Conservation (phyloP, 2,113 vertebrate genomes). For the Erythrolamprus reginae region DNA sequence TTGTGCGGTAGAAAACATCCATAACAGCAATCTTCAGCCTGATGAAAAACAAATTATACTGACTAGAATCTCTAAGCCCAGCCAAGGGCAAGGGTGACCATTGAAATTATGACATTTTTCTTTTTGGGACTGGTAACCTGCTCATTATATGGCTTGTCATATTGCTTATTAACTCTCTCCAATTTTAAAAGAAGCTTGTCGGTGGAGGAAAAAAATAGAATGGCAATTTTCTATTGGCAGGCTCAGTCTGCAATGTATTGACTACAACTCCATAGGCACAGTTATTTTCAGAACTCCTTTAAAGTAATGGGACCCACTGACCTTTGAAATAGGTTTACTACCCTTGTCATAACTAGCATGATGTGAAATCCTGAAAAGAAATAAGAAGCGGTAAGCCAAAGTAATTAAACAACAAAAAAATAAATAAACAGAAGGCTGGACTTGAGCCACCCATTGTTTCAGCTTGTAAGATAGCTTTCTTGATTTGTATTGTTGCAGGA, state of each 20-base stretch:
- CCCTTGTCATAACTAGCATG: not conserved
- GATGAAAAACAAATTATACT: not conserved
- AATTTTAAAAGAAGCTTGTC: not conserved
- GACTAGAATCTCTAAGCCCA: not conserved
- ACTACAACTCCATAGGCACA: not conserved
- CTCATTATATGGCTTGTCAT: not conserved
- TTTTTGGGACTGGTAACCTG: not conserved
- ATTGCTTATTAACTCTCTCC: not conserved
- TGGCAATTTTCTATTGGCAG: not conserved
- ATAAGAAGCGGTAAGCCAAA: not conserved
- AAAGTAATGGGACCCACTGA: not conserved
- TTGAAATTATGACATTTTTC: not conserved
- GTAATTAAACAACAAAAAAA: not conserved
- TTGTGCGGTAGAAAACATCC: too few species aligned
- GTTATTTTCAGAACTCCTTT: not conserved
- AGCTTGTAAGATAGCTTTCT: not conserved
- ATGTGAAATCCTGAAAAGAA: not conserved
- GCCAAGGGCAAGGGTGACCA: not conserved
- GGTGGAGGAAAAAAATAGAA: not conserved
- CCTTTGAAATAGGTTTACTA: not conserved
- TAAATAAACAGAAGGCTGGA: not conserved
- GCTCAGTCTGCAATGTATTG: not conserved
- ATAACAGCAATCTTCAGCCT: not conserved
- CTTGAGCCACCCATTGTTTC: not conserved
- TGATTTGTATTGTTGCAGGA: too few species aligned